Conservation (phyloP, 1,140 invertebrate genomes). For the Neodiprion fabricii region DNA sequence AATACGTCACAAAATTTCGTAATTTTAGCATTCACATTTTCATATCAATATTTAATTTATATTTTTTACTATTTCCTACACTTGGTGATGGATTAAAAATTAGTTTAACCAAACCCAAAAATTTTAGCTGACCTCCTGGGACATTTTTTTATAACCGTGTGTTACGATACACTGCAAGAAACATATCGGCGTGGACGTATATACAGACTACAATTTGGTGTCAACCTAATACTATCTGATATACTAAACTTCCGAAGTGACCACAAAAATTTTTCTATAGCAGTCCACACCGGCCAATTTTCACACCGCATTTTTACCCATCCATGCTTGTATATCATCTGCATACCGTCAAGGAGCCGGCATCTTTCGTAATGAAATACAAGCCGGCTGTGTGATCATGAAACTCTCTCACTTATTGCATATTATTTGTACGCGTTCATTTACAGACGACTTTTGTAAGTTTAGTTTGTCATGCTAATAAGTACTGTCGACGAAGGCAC, state of each 20-base stretch:
- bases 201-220: background rate
- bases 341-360: background rate
- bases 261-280: background rate
- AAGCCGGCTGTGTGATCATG: background rate
- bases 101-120: too few species aligned
- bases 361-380: background rate
- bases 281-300: background rate
- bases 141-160: too few species aligned
- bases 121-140: too few species aligned
- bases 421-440: background rate
- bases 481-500: background rate
- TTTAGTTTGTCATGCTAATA: slow-evolving; percentile 1
- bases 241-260: background rate
- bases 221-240: background rate
- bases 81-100: too few species aligned
- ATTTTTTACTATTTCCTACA: too few species aligned
- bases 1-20: too few species aligned
- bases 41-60: too few species aligned
- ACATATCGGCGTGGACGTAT: too few species aligned
- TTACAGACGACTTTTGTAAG: background rate
- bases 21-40: too few species aligned
- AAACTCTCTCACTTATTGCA: background rate
- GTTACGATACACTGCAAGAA: too few species aligned
- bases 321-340: background rate
- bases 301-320: background rate